Conservation (phyloP, 2,797 vertebrate genomes). For the Microcaecilia unicolor region DNA sequence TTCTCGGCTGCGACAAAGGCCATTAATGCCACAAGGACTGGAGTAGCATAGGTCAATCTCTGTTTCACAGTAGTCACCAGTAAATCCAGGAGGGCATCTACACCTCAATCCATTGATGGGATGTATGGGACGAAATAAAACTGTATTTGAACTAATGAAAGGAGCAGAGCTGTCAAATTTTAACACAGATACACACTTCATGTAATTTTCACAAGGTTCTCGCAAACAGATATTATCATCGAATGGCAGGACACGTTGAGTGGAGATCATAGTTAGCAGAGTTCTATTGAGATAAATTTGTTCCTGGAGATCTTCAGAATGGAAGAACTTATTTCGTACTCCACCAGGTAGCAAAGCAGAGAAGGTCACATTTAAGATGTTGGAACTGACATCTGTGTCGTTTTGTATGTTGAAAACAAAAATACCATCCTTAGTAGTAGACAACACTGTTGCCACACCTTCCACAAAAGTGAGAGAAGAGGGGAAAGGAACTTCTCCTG, state of each 20-base stretch:
- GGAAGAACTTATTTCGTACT: conserved; percentile 69
- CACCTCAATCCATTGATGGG: conserved; percentile 90
- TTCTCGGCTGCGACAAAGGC: conserved; percentile 81
- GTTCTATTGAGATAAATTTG: conserved; percentile 95
- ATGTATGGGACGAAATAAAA: conserved; percentile 94
- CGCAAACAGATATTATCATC: conserved; percentile 96
- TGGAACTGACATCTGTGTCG: conserved; percentile 83
- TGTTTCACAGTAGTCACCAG: conserved; percentile 90
- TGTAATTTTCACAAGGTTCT: conserved; percentile 98
- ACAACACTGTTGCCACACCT: conserved; percentile 84
- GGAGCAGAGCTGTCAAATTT: conserved; percentile 93
- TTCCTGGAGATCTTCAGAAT: conserved; percentile 91
- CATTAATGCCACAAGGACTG: conserved; percentile 78
- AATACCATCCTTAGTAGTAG: conserved; percentile 76
- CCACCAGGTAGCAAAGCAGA: conserved; percentile 83
- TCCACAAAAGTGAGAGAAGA: conserved; percentile 81
- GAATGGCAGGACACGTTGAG: conserved; percentile 88
- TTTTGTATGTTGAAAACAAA: conserved; percentile 96
- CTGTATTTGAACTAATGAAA: conserved; percentile 84
- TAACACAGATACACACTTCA: conserved; percentile 96
- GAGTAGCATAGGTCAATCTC: conserved; percentile 96
- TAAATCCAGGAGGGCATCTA: conserved; percentile 87
- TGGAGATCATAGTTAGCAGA: conserved; percentile 76
- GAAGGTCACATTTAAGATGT: conserved; percentile 91
- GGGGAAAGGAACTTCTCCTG: conserved; percentile 94